Evolutionary conservation across 2,888 invertebrate genomes (phyloP).

Genomic region (Lepeophtheirus nordmannii): DNA sequence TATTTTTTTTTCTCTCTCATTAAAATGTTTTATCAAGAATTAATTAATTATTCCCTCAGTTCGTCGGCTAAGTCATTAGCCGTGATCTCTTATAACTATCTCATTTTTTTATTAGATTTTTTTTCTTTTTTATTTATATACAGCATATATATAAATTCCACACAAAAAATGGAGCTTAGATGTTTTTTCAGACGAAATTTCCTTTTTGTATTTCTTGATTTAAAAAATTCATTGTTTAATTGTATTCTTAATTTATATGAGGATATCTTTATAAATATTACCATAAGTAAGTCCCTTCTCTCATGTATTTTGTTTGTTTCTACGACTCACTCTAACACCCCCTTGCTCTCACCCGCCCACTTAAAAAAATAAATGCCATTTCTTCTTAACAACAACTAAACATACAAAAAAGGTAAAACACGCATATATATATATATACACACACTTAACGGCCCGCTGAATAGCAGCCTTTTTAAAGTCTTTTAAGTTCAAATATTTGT

Average conservation of each 20-base stretch:
- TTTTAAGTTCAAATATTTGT: not conserved
- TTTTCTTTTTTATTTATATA: not conserved
- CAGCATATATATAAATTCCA: not conserved
- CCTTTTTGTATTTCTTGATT: not conserved
- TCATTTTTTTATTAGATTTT: slow-evolving; percentile 7
- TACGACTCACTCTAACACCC: too few species aligned
- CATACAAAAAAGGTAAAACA: too few species aligned
- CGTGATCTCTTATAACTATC: slow-evolving; percentile 4
- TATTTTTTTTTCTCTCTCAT: not conserved
- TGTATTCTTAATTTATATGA: too few species aligned
- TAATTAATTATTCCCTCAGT: not conserved
- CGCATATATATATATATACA: too few species aligned
- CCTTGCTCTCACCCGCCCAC: too few species aligned
- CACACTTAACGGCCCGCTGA: not conserved
- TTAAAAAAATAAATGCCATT: too few species aligned
- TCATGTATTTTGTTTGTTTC: too few species aligned
- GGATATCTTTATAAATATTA: too few species aligned
- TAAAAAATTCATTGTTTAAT: not conserved
- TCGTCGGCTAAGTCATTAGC: not conserved
- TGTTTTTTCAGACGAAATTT: not conserved
- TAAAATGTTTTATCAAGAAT: not conserved
- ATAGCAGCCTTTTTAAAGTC: not conserved
- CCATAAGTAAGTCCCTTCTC: too few species aligned
- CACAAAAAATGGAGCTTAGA: slow-evolving; percentile 5
- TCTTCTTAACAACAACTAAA: too few species aligned